Evolutionary conservation across 2,888 invertebrate species (phyloP), one percentile per base, ranked within the genome.

Genomic region (Drosophila subsilvestris): DNA sequence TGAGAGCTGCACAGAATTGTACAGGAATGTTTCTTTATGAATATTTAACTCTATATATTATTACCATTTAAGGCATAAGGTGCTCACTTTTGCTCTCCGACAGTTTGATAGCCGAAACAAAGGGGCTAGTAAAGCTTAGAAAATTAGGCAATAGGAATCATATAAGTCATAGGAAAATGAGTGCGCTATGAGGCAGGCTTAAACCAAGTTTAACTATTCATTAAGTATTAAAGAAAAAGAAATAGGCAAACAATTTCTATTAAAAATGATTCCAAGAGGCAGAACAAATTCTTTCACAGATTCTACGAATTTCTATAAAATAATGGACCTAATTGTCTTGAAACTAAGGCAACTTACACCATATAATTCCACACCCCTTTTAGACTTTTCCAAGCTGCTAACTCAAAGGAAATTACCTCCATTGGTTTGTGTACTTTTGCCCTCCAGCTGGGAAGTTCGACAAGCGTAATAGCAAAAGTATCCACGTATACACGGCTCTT

Each of bases 1-100:
- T 12, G 17, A 18, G 58, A 48, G 48, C 29, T 29, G 43, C 57
- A 17, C 57, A 22, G 14, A 51, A 22, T 18, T 32, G 32, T 5
- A 12, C 32, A 1, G 12, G 44, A 49, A 44, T 55, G 42, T 63
- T 54, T n/a, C 32, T 8, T 18, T 53, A 12, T 14, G 37, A 27
- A 22, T 32, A 44, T 50, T 12, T 25, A 37, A 37, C 42, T 53
- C 22, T n/a, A 45, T 17, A 42, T 18, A 45, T 20, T 45, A 27
- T 17, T 44, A n/a, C 14, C 45, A 18, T 12, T 60, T 12, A 14
- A 54, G 42, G 42, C 7, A 25, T n/a, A n/a, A n/a, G n/a, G n/a
- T 42, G n/a, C n/a, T 7, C 2, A 7, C 7, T 12, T 25, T 25
- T 25, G 25, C 25, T 27, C 10, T n/a, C 6, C 5, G 25, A 25